These are phyloP conservation scores for Oryctes rhinoceros DNA, from an alignment of 1,140 invertebrate genomes.

Conservation along the genomic window DNA sequence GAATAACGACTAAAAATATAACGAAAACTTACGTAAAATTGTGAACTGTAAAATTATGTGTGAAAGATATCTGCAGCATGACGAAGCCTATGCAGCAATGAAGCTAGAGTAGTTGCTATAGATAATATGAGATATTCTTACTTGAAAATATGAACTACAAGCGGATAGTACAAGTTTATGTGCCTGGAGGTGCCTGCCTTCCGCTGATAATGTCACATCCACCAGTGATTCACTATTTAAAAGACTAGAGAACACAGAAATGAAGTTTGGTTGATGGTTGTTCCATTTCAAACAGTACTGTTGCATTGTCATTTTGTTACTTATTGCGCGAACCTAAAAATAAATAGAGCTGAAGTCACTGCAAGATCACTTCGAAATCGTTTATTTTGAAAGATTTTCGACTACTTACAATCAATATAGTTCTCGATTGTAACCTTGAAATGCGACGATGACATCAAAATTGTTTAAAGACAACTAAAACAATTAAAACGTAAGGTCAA, in stretches of 20 bases:
- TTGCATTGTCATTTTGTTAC: slow-evolving; percentile 73
- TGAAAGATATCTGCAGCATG: too few relatives aligned
- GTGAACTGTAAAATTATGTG: too few relatives aligned
- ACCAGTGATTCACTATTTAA: slow-evolving; percentile 83
- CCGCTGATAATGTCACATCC: slow-evolving; percentile 87
- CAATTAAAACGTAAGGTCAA: slow-evolving; percentile 44
- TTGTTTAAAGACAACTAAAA: slow-evolving; percentile 36
- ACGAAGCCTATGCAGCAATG: too few relatives aligned
- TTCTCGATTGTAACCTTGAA: slow-evolving; percentile 48
- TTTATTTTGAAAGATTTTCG: slow-evolving; percentile 45
- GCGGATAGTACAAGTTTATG: slow-evolving; percentile 88
- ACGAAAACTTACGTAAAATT: not conserved
- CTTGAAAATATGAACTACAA: slow-evolving; percentile 88
- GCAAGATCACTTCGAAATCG: slow-evolving; percentile 21
- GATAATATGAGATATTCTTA: slow-evolving; percentile 54
- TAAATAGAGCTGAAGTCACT: slow-evolving; percentile 25
- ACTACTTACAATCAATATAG: slow-evolving; percentile 46
- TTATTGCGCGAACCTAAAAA: slow-evolving; percentile 32
- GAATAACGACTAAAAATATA: slow-evolving; percentile 72
- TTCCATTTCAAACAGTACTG: slow-evolving; percentile 90
- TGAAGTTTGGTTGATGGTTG: slow-evolving; percentile 89
- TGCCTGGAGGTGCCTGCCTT: slow-evolving; percentile 83
- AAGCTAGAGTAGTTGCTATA: too few relatives aligned
- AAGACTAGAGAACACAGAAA: slow-evolving; percentile 82
- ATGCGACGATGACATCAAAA: slow-evolving; percentile 44